Conservation (phyloP, 2,797 vertebrate genomes). For the Hozukius guyotensis region DNA sequence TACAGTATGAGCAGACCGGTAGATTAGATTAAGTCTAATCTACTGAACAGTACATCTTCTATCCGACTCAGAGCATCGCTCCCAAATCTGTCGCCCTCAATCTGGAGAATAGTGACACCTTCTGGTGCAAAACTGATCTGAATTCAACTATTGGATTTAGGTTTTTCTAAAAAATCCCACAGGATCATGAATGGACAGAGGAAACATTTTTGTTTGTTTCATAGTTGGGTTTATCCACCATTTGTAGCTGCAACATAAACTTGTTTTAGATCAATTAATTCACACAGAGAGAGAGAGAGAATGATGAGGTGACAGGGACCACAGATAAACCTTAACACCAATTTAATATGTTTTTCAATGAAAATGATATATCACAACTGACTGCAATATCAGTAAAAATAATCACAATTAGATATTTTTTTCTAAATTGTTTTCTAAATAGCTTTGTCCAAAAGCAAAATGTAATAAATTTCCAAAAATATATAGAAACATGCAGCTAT, state of each 20-base stretch:
- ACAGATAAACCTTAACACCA: constrained; percentile 27
- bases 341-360: too few species aligned
- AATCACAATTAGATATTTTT: background rate
- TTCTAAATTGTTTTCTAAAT: background rate
- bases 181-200: background rate
- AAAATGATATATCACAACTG: too few species aligned
- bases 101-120: constrained; percentile 57
- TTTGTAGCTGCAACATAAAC: background rate
- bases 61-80: background rate
- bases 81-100: background rate
- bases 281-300: background rate
- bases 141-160: background rate
- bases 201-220: background rate
- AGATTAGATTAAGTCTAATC: constrained; percentile 34
- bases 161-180: background rate
- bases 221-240: background rate
- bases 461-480: background rate
- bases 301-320: background rate
- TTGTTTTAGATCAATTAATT: background rate
- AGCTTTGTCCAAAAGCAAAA: background rate
- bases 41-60: background rate
- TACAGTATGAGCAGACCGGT: background rate
- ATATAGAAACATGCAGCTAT: background rate
- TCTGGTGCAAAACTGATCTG: constrained; percentile 28
- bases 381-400: too few species aligned